These are phyloP conservation scores for Mus minutoides DNA, from an alignment of 2,797 vertebrate genomes.

Conservation along the genomic window DNA sequence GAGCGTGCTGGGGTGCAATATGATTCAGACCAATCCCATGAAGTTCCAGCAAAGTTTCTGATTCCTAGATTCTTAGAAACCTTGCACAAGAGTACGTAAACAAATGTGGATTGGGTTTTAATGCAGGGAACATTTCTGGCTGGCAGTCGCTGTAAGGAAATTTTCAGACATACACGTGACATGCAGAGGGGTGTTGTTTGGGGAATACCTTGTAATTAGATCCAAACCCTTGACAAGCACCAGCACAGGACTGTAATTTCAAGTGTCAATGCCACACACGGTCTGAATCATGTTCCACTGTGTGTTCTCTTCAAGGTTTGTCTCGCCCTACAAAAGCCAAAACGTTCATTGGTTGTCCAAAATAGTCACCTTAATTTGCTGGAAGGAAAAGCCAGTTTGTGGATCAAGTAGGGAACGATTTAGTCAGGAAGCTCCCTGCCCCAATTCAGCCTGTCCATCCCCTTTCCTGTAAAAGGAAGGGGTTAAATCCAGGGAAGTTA, in stretches of 20 bases:
- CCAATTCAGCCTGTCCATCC: too few relatives aligned
- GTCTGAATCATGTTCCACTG: constrained; percentile 28
- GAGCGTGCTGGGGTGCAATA: background rate
- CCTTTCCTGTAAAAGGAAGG: background rate
- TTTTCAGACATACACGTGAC: constrained; percentile 20
- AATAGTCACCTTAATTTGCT: background rate
- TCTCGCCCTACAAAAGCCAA: background rate
- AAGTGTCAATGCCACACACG: constrained; percentile 29
- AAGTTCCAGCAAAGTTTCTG: background rate
- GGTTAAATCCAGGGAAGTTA: background rate
- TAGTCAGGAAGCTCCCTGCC: background rate
- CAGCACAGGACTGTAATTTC: constrained; percentile 56
- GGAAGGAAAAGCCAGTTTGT: background rate
- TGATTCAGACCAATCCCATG: background rate
- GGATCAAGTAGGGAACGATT: background rate
- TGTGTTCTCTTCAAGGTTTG: constrained; percentile 25
- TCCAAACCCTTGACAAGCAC: constrained; percentile 40
- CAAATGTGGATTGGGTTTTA: constrained; percentile 21
- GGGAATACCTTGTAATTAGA: constrained; percentile 70
- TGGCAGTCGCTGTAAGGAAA: background rate
- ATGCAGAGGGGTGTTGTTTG: constrained; percentile 41
- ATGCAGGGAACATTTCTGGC: constrained; percentile 18
- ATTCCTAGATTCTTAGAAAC: constrained; percentile 68
- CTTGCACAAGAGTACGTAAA: constrained; percentile 8
- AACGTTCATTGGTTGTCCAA: background rate